Evolutionary conservation across 2,113 vertebrate species (phyloP), one percentile per base, ranked within the genome.

Genomic region (Crocuta crocuta): DNA sequence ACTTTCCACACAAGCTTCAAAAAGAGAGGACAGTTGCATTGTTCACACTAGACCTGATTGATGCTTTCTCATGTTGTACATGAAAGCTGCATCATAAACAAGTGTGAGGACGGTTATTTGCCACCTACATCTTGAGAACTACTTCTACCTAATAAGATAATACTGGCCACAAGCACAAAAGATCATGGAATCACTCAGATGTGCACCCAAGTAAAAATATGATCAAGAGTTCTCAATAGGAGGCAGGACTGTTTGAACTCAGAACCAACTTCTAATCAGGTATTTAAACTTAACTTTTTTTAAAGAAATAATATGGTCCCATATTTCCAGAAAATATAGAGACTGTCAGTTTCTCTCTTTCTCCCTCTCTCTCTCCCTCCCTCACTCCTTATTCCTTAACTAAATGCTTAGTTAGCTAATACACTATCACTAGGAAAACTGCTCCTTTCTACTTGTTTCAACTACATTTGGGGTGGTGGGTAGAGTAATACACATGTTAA

Each of bases 371-470:
- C 50, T 4, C 48, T 1, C n/a, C 71, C 45, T 1, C 65, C 9
- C 5, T 39, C 21, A 84, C 26, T 78, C 26, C 16, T 79, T 66
- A 61, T 19, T 50, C 53, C 58, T 73, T 70, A 26, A 92, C 13
- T 91, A 28, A 89, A 74, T 15, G 21, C 90, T 96, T 53, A 80
- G 23, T 35, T 76, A 88, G 7, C 70, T 93, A 88, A 50, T 80
- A 58, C 2, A 6, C 50, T 78, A 23, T 39, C 78, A 43, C 39
- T 85, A 89, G 65, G 55, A 88, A 94, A 94, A 43, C 65, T 70
- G 78, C 50, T 95, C 74, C 92, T 84, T 94, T 65, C 65, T 92
- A 80, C 63, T 78, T 61, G 65, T 58, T 91, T 93, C 89, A 55
- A 1, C 95, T 92, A 96, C 50, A 61, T 66, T 63, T 82, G 82